Evolutionary conservation across 2,113 vertebrate genomes (phyloP).

Genomic region (Eretmochelys imbricata): DNA sequence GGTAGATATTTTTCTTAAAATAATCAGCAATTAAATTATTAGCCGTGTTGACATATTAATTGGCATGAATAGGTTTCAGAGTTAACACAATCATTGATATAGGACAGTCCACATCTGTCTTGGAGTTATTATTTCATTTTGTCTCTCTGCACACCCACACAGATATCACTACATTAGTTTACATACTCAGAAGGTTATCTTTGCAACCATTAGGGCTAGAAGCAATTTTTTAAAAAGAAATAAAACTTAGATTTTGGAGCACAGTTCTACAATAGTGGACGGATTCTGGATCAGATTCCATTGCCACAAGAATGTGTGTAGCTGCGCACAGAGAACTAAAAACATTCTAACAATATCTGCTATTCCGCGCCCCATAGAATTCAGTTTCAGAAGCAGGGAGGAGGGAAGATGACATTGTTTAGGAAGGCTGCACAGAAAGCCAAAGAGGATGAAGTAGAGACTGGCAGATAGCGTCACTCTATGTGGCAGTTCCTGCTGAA

Average conservation of each 20-base stretch:
- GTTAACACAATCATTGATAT: fast-evolving
- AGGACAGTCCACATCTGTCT: too few relatives aligned
- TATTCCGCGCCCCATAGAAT: background rate
- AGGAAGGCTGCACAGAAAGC: too few relatives aligned
- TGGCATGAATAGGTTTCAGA: background rate
- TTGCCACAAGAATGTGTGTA: background rate
- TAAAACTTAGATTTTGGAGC: background rate
- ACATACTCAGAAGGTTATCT: background rate
- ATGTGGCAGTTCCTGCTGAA: background rate
- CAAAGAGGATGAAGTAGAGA: too few relatives aligned
- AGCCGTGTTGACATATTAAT: too few relatives aligned
- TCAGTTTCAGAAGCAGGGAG: fast-evolving
- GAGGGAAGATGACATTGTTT: background rate
- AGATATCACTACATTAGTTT: fast-evolving
- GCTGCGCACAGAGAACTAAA: fast-evolving
- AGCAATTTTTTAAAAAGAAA: background rate
- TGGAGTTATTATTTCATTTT: too few relatives aligned
- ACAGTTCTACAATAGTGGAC: fast-evolving
- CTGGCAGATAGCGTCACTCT: too few relatives aligned
- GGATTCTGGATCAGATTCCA: background rate
- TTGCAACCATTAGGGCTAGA: background rate
- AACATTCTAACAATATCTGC: fast-evolving
- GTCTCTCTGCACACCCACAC: too few relatives aligned
- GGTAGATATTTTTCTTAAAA: fast-evolving
- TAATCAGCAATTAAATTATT: fast-evolving